phyloP scores from a whole-genome alignment of 2,113 vertebrate genomes.

The Corythaeola cristata region DNA sequence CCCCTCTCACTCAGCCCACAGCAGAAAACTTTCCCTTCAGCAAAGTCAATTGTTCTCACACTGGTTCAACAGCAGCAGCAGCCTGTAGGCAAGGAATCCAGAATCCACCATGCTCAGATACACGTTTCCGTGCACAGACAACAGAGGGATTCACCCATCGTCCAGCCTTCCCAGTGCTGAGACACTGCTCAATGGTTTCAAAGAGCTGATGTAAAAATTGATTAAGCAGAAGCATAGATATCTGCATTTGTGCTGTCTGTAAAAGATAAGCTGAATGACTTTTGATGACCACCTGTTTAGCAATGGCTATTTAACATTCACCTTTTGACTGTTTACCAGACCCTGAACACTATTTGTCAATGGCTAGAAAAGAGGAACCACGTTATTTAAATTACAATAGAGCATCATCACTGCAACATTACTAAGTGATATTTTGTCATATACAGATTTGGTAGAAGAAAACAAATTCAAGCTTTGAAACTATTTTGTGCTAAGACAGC shows the following conservation, averaged over 20 bases:
- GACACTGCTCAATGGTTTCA: not conserved
- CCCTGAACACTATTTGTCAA: not conserved
- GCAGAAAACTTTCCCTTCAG: not conserved
- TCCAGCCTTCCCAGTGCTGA: not conserved
- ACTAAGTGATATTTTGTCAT: not conserved
- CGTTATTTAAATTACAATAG: not conserved
- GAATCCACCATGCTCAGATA: not conserved
- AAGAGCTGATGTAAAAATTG: not conserved
- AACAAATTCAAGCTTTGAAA: not conserved
- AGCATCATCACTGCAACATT: not conserved
- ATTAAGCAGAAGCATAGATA: not conserved
- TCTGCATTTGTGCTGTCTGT: not conserved
- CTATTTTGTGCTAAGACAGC: not conserved
- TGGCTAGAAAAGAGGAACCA: not conserved
- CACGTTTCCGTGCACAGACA: rapidly evolving
- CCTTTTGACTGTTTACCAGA: not conserved
- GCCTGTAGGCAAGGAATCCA: not conserved
- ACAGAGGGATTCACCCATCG: rapidly evolving
- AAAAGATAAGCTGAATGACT: not conserved
- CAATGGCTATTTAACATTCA: not conserved
- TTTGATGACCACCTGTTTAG: not conserved
- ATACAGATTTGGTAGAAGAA: not conserved
- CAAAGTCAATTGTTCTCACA: not conserved
- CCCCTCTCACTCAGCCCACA: not conserved
- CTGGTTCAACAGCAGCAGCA: not conserved